Evolutionary conservation across 2,888 invertebrate species (phyloP).

Genomic region (Stenotaenia linearis): DNA sequence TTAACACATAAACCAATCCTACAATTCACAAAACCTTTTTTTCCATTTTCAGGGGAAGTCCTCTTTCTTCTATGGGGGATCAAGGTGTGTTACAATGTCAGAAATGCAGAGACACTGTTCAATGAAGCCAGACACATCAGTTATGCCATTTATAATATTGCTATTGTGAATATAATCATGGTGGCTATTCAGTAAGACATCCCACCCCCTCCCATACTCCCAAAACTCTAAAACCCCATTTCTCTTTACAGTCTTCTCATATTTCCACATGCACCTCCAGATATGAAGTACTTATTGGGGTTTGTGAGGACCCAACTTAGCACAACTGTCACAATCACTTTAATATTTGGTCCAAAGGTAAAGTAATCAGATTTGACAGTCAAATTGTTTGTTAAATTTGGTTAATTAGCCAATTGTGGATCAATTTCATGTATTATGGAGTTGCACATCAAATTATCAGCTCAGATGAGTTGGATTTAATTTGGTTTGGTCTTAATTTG

Average conservation of each 20-base stretch:
- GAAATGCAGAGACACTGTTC: conserved; percentile 82
- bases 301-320: conserved; percentile 88
- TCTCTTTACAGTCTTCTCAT: conserved; percentile 63
- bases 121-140: conserved; percentile 90
- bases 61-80: conserved; percentile 50
- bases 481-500: too few species aligned
- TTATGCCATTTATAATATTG: conserved; percentile 91
- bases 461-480: too few species aligned
- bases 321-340: conserved; percentile 75
- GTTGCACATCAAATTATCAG: too few species aligned
- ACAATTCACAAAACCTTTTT: too few species aligned
- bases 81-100: conserved; percentile 49
- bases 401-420: too few species aligned
- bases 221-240: too few species aligned
- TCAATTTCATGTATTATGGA: too few species aligned
- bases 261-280: conserved; percentile 79
- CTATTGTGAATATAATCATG: conserved; percentile 85
- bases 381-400: too few species aligned
- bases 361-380: too few species aligned
- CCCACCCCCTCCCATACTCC: too few species aligned
- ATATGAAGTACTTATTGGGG: conserved; percentile 84
- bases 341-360: conserved; percentile 83
- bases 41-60: conserved; percentile 45
- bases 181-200: conserved; percentile 91
- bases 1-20: too few species aligned